These are phyloP conservation scores for Danio jaintianensis DNA, from an alignment of 2,797 vertebrate genomes.

Conservation along the genomic window DNA sequence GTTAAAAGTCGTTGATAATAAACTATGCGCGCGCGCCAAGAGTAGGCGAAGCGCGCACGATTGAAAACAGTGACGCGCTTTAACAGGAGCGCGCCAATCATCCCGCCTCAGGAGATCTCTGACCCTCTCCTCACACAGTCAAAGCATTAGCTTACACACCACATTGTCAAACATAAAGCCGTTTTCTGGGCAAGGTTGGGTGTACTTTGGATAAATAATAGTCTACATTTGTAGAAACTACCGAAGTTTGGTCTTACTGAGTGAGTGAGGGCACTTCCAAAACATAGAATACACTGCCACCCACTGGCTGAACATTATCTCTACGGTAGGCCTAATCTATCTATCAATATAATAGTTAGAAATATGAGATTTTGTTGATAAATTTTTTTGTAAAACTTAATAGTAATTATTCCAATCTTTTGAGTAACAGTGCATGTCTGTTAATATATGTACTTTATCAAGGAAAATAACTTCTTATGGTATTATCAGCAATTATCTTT, in stretches of 20 bases:
- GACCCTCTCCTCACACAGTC: slow-evolving; percentile 24
- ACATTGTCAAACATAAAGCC: not conserved
- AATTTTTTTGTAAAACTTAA: too few relatives aligned
- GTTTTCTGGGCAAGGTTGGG: not conserved
- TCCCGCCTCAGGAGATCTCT: slow-evolving; percentile 69
- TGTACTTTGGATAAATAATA: not conserved
- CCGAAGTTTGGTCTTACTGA: not conserved
- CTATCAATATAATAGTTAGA: too few relatives aligned
- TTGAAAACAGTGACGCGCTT: slow-evolving; percentile 50
- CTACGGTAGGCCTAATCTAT: not conserved
- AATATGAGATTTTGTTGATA: too few relatives aligned
- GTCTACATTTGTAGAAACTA: not conserved
- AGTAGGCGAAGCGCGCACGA: slow-evolving; percentile 53
- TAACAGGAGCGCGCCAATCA: slow-evolving; percentile 72
- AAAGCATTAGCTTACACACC: not conserved
- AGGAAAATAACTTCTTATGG: not conserved
- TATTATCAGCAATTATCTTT: not conserved
- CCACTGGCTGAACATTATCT: slow-evolving; percentile 49
- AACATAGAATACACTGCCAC: slow-evolving; percentile 60
- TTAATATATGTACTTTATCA: too few relatives aligned
- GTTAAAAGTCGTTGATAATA: slow-evolving; percentile 36
- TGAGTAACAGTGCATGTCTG: too few relatives aligned
- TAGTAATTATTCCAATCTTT: too few relatives aligned
- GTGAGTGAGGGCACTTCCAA: not conserved
- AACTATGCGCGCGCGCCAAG: slow-evolving; percentile 47